Base-by-base conservation (phyloP, 2,888 invertebrate species). In the Rapana venosa region DNA sequence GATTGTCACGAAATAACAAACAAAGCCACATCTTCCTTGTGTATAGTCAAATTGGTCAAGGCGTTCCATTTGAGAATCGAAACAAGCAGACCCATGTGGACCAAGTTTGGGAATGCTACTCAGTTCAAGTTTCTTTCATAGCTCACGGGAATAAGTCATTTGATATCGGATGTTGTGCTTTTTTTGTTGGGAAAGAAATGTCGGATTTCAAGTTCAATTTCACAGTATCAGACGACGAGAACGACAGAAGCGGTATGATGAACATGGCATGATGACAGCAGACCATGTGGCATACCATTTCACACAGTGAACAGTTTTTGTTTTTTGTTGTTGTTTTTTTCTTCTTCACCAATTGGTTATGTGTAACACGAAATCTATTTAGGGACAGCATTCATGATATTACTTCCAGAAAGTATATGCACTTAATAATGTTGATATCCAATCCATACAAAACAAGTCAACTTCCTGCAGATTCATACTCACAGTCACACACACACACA, bases 181-280 rank as follows among this genome's bases (percentile, higher is more conserved):
- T 47, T 47, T 2, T 47, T 47, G 47, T 15, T 77, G 30, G 30
- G 15, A n/a, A 6, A 30, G 32, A 89, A n/a, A 87, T 81, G 87
- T 66, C 81, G 70, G 66, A 30, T 35, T 74, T 87, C 61, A 87
- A 79, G 58, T 87, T 87, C n/a, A 74, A 90, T 56, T 70, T 90
- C 66, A 30, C 47, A 6, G 15, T 17, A 70, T 81, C n/a, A 30
- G 30, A 36, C 20, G 83, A 90, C n/a, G 88, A 88, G 35, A 61
- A 81, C 15, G 88, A 30, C 30, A 56, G 26, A 15, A n/a, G 8
- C 6, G 13, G 77, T n/a, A 30, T 26, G 30, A 77, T 77, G n/a
- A 30, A 15, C n/a, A 30, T 30, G 30, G 30, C 13, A n/a, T n/a
- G 77, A 77, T 77, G n/a, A 15, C 15, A 26, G 30, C 30, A 77